Evolutionary conservation across 2,113 vertebrate species (phyloP), one percentile per base, ranked within the genome.

Genomic region (Engraulis encrasicolus): DNA sequence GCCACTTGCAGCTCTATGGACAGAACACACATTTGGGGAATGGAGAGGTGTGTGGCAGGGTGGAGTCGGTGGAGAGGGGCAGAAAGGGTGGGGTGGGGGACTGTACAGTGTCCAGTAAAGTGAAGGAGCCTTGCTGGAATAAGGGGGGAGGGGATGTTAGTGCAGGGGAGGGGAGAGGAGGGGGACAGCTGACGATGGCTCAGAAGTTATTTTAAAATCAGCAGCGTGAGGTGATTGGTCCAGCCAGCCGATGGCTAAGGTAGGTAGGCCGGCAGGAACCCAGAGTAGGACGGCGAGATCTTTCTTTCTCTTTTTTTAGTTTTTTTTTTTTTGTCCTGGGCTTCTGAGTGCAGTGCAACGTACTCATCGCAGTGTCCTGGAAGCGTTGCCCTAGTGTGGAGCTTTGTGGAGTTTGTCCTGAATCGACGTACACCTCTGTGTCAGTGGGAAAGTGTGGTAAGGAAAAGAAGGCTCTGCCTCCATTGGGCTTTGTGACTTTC

Each of bases 161-260:
- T n/a, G n/a, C n/a, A n/a, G n/a, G n/a, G n/a, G 58, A 20, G 80
- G 31, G 71, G 78, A 78, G 31, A 84, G 87, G 79, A 82, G 82
- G 92, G 87, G 85, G 85, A 92, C 95, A 95, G 94, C 93, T 86
- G 85, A 82, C 78, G 50, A 85, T 52, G n/a, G 23, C 78, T 87
- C 83, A 45, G 19, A 87, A 11, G 92, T 92, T 96, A 95, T 95
- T 96, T 96, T 94, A 93, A 95, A 80, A 85, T 78, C 85, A 31
- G 58, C 81, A 90, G 87, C 90, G 15, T 45, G 85, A 84, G 88
- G 50, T 87, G 85, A 85, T 78, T n/a, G 81, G 85, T 87, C 81
- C 88, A 88, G 90, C 58, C 85, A 77, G 82, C 91, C 85, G 9
- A 83, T 27, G 71, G 82, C 78, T 74, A 40, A 74, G 78, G 83